A percentile compares a stretch with the other conserved stretches of the same genome.
phyloP scores from a whole-genome alignment of 30 jellyfish, hydroid and myxozoan genomes.

The Cassiopea andromeda region DNA sequence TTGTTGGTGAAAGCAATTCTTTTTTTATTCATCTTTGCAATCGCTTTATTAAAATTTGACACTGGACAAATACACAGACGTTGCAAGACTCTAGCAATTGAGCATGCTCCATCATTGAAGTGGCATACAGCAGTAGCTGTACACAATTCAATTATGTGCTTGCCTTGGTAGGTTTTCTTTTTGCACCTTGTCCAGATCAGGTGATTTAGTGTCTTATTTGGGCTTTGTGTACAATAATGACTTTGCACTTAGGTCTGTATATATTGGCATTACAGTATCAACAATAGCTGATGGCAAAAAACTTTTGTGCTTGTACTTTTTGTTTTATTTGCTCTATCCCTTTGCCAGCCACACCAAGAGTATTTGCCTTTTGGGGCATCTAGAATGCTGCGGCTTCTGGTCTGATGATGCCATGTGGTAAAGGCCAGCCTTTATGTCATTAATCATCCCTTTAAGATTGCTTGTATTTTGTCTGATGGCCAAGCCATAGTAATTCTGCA shows the following conservation, averaged over 20 bases:
- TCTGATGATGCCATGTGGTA: neutral
- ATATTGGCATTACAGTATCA: neutral
- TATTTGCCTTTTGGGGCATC: neutral
- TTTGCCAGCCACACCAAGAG: slow-evolving; percentile 14
- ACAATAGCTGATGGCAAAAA: neutral
- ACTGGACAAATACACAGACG: neutral
- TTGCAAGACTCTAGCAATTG: neutral
- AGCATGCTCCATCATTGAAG: neutral
- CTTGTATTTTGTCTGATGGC: neutral
- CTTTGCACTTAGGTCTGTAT: slow-evolving; percentile 57
- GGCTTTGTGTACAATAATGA: slow-evolving; percentile 32
- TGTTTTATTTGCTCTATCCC: slow-evolving; percentile 42
- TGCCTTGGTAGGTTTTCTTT: slow-evolving; percentile 9
- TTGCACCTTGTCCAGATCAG: slow-evolving; percentile 16
- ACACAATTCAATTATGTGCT: neutral
- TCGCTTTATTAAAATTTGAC: neutral
- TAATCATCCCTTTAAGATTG: neutral
- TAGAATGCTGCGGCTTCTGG: neutral
- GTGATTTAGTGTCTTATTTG: slow-evolving; percentile 49
- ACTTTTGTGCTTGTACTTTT: slow-evolving; percentile 42
- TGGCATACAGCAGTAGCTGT: neutral
- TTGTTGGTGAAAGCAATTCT: neutral
- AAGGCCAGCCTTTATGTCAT: slow-evolving; percentile 1
- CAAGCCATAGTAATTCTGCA: neutral
- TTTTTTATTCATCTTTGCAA: neutral